These are phyloP conservation scores for Buceros bicornis DNA, from an alignment of 2,797 vertebrate genomes.

Conservation along the genomic window DNA sequence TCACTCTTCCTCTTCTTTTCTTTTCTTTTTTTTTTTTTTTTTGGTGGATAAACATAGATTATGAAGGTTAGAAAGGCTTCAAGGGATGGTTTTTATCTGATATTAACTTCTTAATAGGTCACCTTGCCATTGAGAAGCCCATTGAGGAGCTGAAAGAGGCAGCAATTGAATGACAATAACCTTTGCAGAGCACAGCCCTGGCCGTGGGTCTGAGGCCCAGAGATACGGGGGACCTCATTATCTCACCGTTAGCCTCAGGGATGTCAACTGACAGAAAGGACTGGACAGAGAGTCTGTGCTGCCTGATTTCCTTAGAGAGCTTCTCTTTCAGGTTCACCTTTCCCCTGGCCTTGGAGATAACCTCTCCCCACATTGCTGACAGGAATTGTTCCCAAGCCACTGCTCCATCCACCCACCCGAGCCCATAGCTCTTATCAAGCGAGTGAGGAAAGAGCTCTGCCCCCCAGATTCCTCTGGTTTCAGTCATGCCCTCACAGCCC, in stretches of 20 bases:
- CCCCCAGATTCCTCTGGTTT: background rate
- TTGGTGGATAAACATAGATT: slow-evolving; percentile 79
- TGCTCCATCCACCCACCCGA: rapidly evolving
- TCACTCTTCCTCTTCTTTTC: background rate
- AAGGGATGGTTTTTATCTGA: slow-evolving; percentile 74
- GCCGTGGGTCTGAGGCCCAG: slow-evolving; percentile 29
- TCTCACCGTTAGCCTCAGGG: slow-evolving; percentile 32
- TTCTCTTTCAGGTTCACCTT: background rate
- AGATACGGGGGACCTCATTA: slow-evolving; percentile 51
- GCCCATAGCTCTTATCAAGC: background rate
- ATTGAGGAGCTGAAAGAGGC: slow-evolving; percentile 16
- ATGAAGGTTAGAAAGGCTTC: slow-evolving; percentile 76
- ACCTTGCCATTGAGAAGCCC: slow-evolving; percentile 72
- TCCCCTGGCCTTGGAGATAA: slow-evolving; percentile 9
- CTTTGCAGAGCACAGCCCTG: slow-evolving; percentile 17
- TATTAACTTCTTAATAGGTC: slow-evolving; percentile 84
- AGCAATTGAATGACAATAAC: slow-evolving; percentile 61
- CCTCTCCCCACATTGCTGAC: background rate
- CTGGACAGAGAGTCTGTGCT: background rate
- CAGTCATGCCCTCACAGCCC: background rate
- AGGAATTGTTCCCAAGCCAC: background rate
- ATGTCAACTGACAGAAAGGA: background rate
- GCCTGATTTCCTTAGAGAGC: background rate
- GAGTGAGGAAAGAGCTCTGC: background rate
- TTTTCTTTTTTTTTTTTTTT: background rate